These are phyloP conservation scores for Eurystomus glaucurus DNA, from an alignment of 2,797 vertebrate species.

Conservation along the genomic window DNA sequence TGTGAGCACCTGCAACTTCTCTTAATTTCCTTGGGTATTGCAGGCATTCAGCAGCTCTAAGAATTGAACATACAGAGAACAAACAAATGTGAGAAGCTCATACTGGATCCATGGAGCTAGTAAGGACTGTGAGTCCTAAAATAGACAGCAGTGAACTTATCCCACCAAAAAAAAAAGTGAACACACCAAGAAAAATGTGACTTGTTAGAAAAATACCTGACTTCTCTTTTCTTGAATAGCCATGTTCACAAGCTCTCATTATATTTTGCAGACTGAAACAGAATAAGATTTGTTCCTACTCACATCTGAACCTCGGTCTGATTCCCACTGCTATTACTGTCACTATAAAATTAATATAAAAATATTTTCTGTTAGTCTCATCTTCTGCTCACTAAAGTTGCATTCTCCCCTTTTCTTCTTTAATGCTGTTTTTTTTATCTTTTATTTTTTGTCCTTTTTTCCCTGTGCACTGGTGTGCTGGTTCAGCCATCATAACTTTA, in stretches of 20 bases:
- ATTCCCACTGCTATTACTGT: background rate
- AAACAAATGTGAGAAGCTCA: background rate
- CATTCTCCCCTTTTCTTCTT: background rate
- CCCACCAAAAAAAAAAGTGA: background rate
- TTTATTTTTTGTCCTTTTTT: background rate
- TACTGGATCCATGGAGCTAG: background rate
- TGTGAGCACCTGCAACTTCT: background rate
- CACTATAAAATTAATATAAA: background rate
- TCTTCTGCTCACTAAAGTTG: background rate
- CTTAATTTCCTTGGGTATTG: background rate
- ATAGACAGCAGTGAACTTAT: background rate
- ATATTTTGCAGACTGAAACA: background rate
- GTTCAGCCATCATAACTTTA: too few relatives aligned
- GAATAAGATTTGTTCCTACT: background rate
- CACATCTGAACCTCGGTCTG: background rate
- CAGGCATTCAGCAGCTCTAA: slow-evolving; percentile 3
- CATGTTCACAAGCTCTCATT: background rate
- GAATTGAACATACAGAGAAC: background rate
- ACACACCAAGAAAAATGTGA: background rate
- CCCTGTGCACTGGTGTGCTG: background rate
- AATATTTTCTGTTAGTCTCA: background rate
- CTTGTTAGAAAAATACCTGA: background rate
- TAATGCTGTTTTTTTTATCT: background rate
- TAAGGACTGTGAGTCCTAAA: background rate
- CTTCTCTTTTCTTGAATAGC: background rate